A percentile compares a stretch with the other conserved stretches of the same genome.
phyloP scores from a whole-genome alignment of 2,888 invertebrate genomes.

The Osedax frankpressi region DNA sequence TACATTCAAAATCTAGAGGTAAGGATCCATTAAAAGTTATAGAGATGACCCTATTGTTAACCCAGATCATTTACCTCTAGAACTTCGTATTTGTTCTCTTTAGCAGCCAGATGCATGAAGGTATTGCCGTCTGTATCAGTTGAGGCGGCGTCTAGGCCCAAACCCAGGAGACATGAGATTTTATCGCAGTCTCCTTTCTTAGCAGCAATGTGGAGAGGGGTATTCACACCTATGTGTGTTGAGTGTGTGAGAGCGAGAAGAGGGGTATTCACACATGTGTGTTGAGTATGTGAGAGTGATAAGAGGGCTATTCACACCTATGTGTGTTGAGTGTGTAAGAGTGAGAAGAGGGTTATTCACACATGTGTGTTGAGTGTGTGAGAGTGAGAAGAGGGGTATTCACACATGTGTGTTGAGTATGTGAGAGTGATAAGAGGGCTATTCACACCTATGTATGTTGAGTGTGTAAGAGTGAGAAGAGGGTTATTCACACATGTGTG shows the following conservation, averaged over 20 bases:
- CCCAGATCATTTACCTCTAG: slow-evolving; percentile 20
- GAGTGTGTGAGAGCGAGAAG: no score
- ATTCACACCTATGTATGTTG: no score
- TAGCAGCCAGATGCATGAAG: slow-evolving; percentile 38
- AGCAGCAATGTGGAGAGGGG: slow-evolving; percentile 34
- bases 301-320: slow-evolving; percentile 29
- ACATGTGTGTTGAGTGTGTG: no score
- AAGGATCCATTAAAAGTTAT: no score
- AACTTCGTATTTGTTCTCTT: slow-evolving; percentile 31
- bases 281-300: slow-evolving; percentile 33
- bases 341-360: no score
- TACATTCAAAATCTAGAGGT: no score
- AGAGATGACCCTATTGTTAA: no score
- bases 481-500: slow-evolving; percentile 28
- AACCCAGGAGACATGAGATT: slow-evolving; percentile 31
- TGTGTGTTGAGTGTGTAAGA: no score
- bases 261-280: no score
- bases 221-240: slow-evolving; percentile 15
- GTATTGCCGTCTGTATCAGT: slow-evolving; percentile 36
- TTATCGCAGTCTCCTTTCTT: slow-evolving; percentile 31
- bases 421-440: no score
- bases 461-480: slow-evolving; percentile 33
- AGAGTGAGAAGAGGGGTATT: slow-evolving; percentile 33
- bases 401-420: no score
- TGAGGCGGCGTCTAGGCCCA: slow-evolving; percentile 31